These are phyloP conservation scores for Drosophila albomicans DNA, from an alignment of 1,140 invertebrate species.

Conservation along the genomic window DNA sequence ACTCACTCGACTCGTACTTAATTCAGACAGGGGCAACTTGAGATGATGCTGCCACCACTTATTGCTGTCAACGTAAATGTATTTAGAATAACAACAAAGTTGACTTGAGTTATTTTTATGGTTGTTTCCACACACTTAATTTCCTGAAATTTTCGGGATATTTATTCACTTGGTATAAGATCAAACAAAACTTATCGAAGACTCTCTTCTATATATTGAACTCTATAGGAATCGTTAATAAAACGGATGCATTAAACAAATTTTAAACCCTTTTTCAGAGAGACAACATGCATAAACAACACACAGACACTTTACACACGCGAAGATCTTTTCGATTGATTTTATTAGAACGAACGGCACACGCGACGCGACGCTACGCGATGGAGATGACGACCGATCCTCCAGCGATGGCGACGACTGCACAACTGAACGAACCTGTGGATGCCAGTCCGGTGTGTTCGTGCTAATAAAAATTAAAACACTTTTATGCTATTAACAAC, in stretches of 20 bases:
- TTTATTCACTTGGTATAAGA: conserved; percentile 56
- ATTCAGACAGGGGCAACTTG: conserved; percentile 58
- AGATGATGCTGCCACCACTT: conserved; percentile 67
- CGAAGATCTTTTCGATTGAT: conserved; percentile 66
- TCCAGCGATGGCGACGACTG: conserved; percentile 59
- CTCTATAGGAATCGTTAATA: conserved; percentile 74
- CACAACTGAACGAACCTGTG: conserved; percentile 58
- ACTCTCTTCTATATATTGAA: conserved; percentile 19
- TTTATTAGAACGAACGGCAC: conserved; percentile 61
- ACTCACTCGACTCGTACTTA: conserved; percentile 42
- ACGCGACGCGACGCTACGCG: conserved; percentile 53
- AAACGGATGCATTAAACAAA: conserved; percentile 77
- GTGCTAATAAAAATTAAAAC: conserved; percentile 82
- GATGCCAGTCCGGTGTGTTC: conserved; percentile 56
- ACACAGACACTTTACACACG: conserved; percentile 46
- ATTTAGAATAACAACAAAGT: conserved; percentile 67
- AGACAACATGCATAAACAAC: conserved; percentile 59
- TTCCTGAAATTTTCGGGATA: conserved; percentile 33
- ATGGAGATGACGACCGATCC: conserved; percentile 49
- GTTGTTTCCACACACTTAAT: conserved; percentile 59
- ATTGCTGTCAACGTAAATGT: conserved; percentile 64
- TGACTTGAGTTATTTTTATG: conserved; percentile 70
- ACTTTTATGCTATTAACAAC: conserved; percentile 79
- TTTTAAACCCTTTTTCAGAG: conserved; percentile 63
- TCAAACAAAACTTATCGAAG: conserved; percentile 61